Base-by-base conservation (phyloP, 2,113 vertebrate species). In the Otus sunia region DNA sequence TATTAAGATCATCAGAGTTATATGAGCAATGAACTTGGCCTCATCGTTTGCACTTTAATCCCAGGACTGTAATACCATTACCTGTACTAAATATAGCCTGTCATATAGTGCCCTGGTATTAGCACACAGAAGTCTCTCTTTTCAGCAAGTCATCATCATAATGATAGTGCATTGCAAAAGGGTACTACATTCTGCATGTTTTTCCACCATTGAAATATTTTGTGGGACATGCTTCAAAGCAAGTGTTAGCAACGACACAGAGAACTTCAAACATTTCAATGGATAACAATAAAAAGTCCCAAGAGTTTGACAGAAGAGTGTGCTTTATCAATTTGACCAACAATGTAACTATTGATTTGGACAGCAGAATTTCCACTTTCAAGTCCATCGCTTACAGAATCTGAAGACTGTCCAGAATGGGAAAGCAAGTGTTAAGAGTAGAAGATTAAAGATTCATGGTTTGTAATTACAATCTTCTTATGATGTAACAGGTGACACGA, bases 401-500 rank as follows among this genome's bases (percentile, higher is more conserved):
- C 86, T 75, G 73, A 93, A 94, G 83, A 69, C 83, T 80, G 80
- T 59, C 81, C 74, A 91, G 88, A 93, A 92, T 96, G 95, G 96
- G 91, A 97, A 95, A 91, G 86, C 77, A 89, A 82, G 96, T 60
- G 94, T 96, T 97, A 96, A 92, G 74, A 88, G 56, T 32, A 95
- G 91, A 92, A 97, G 97, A 97, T 96, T 97, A 97, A 96, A 94
- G 94, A 88, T 80, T 92, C 83, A 59, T 85, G 95, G 59, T 92
- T 94, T 92, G 87, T 72, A 96, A 93, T 74, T 16, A 73, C 64
- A 97, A 97, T 96, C 96, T 96, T 77, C 97, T 97, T 97, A 97
- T 95, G 93, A 97, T 85, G 94, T 94, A 94, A 97, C 82, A 92
- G 78, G 62, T 94, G 78, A 96, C 90, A 92, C 19, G 82, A 77